Percentiles rank a stretch among this genome's conserved stretches.
phyloP scores from a whole-genome alignment of 2,797 vertebrate species.

The Phalanger gymnotis region DNA sequence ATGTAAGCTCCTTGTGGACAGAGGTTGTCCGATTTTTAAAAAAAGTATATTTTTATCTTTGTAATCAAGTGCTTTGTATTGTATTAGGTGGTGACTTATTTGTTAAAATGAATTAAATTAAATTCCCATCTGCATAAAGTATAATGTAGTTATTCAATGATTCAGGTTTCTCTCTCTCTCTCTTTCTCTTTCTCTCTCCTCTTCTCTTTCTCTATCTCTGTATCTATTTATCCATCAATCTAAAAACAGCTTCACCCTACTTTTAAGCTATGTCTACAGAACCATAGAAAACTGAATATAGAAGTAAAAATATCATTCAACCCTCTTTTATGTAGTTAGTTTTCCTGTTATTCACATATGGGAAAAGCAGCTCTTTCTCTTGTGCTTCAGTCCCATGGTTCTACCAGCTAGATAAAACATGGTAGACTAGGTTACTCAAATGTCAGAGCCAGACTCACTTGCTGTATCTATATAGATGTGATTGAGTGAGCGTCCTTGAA shows the following conservation, averaged over 20 bases:
- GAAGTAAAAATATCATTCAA: neutral
- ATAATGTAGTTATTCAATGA: neutral
- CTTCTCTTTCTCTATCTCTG: neutral
- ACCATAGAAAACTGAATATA: neutral
- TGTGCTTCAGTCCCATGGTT: no score
- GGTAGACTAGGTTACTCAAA: no score
- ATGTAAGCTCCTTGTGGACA: neutral
- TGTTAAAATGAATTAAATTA: neutral
- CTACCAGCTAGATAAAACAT: no score
- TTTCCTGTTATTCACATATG: no score
- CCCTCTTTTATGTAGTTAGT: neutral
- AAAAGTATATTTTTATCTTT: neutral
- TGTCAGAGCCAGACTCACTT: no score
- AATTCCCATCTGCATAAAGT: neutral
- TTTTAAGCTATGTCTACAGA: neutral
- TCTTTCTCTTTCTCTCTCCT: no score
- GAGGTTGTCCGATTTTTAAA: neutral
- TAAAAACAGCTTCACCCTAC: neutral
- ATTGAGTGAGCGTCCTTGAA: no score
- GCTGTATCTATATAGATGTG: no score
- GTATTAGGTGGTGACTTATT: neutral
- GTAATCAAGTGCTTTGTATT: neutral
- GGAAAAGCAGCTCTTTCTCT: no score
- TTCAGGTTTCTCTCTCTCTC: neutral
- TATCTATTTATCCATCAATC: neutral